Percentiles rank a stretch among this genome's conserved stretches.
Conservation (phyloP, 2,797 vertebrate species). For the Pseudocheirus occidentalis region DNA sequence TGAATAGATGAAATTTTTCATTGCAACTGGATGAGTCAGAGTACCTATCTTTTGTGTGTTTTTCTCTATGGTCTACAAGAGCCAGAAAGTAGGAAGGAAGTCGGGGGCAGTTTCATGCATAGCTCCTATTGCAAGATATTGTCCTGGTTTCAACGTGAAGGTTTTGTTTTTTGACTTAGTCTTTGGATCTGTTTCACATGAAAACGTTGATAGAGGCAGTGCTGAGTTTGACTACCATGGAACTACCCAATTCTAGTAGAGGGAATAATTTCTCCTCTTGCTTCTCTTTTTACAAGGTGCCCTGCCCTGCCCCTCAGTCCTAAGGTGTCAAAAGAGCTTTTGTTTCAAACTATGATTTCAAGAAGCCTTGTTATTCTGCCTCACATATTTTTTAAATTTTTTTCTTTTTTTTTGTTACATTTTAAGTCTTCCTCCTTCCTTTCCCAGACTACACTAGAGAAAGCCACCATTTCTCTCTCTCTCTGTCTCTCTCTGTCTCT, state of each 20-base stretch:
- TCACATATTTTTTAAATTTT: neutral
- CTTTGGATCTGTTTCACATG: conserved; percentile 32
- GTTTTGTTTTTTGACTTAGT: conserved; percentile 65
- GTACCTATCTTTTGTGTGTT: neutral
- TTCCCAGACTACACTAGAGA: no score
- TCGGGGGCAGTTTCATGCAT: conserved; percentile 34
- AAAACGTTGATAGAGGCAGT: conserved; percentile 7
- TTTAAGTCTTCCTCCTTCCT: no score
- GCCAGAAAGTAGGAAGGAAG: conserved; percentile 7
- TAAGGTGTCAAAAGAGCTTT: neutral
- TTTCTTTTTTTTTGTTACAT: no score
- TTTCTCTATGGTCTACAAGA: neutral
- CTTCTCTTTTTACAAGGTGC: neutral
- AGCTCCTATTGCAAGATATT: conserved; percentile 37
- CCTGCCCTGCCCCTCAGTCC: neutral
- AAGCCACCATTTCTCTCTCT: no score
- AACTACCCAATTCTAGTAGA: neutral
- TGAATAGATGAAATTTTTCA: conserved; percentile 34
- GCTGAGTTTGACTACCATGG: neutral
- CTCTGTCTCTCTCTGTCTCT: no score
- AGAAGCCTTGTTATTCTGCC: neutral
- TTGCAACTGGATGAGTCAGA: neutral
- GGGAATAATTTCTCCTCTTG: neutral
- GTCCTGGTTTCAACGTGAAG: conserved; percentile 42
- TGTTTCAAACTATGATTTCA: neutral